Evolutionary conservation across 2,888 invertebrate genomes (phyloP).

Genomic region (Alloscopus bannaensis): DNA sequence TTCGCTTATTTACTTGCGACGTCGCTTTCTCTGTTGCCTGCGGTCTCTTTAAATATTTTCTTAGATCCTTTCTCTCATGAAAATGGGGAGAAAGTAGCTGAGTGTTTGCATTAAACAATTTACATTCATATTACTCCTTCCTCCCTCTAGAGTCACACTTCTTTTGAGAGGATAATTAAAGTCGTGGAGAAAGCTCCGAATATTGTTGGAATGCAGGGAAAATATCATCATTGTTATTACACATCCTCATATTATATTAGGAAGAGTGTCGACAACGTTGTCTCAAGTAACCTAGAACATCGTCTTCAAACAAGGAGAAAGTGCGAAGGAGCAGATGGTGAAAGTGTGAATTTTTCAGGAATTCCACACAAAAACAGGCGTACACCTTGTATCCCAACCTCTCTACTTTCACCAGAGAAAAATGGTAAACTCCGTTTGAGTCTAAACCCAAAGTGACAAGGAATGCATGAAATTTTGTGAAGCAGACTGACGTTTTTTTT

Average conservation of each 20-base stretch:
- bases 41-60: constrained; percentile 60
- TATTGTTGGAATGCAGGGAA: constrained; percentile 43
- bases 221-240: constrained; percentile 50
- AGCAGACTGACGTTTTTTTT: neutral
- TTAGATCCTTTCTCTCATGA: constrained; percentile 33
- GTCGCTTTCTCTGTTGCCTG: constrained; percentile 39
- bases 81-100: constrained; percentile 57
- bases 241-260: neutral
- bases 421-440: neutral
- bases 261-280: neutral
- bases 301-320: neutral
- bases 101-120: constrained; percentile 62
- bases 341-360: constrained; percentile 43
- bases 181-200: constrained; percentile 17
- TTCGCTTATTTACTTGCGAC: constrained; percentile 14
- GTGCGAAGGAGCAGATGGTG: neutral
- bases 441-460: neutral
- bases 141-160: constrained; percentile 33
- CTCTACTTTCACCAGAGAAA: neutral
- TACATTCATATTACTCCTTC: constrained; percentile 51
- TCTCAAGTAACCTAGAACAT: no score
- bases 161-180: constrained; percentile 62
- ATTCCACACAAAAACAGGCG: neutral
- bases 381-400: neutral
- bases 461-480: neutral